A percentile compares a stretch with the other conserved stretches of the same genome.
phyloP scores from a whole-genome alignment of 2,888 invertebrate genomes.

The Phyllotreta cruciferae region DNA sequence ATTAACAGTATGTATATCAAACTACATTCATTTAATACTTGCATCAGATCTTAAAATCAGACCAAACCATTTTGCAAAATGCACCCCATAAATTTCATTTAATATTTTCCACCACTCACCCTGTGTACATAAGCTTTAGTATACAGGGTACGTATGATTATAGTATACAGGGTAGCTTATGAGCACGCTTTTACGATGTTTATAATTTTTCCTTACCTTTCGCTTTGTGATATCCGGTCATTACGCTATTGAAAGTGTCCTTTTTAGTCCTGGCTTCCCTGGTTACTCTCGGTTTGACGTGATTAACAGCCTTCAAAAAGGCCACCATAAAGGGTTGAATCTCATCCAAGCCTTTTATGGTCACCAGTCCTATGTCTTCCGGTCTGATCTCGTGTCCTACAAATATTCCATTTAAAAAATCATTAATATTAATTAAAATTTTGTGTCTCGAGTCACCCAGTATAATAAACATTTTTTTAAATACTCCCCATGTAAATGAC shows the following conservation, averaged over 20 bases:
- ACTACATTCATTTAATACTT: too few relatives aligned
- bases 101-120: too few relatives aligned
- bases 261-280: slow-evolving; percentile 65
- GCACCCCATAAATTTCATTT: too few relatives aligned
- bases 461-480: background rate
- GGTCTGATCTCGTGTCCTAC: slow-evolving; percentile 81
- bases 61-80: too few relatives aligned
- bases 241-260: slow-evolving; percentile 55
- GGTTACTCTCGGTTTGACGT: slow-evolving; percentile 65
- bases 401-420: slow-evolving; percentile 42
- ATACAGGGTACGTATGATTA: too few relatives aligned
- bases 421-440: too few relatives aligned
- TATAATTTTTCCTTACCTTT: slow-evolving; percentile 29
- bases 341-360: slow-evolving; percentile 77
- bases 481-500: background rate
- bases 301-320: slow-evolving; percentile 73
- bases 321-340: slow-evolving; percentile 93
- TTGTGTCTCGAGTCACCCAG: background rate
- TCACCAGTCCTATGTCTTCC: slow-evolving; percentile 84
- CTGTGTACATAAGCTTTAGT: too few relatives aligned
- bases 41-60: too few relatives aligned
- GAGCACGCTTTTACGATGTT: background rate
- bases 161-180: too few relatives aligned
- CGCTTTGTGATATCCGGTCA: slow-evolving; percentile 20
- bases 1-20: background rate